A percentile compares a stretch with the other conserved stretches of the same genome.
Evolutionary conservation across 1,140 invertebrate genomes (phyloP).

Genomic region (Helicorthomorpha holstii): DNA sequence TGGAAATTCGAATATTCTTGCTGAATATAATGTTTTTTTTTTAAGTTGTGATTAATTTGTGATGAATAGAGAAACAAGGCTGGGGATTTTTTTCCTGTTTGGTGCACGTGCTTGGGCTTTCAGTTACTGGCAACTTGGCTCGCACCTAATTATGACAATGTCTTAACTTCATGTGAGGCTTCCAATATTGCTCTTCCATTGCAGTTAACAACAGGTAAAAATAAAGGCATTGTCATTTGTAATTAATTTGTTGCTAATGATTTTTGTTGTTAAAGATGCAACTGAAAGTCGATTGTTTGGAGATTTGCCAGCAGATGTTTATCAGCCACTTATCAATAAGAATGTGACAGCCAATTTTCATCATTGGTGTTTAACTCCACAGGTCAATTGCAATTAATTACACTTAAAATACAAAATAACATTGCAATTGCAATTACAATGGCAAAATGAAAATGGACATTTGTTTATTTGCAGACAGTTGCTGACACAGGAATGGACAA

Average conservation of each 20-base stretch:
- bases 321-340: constrained; percentile 35
- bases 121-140: constrained; percentile 50
- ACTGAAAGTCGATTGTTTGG: constrained; percentile 21
- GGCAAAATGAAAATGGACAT: not conserved
- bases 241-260: not conserved
- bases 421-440: constrained; percentile 8
- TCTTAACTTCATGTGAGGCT: constrained; percentile 39
- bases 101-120: constrained; percentile 78
- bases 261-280: not conserved
- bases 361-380: constrained; percentile 43
- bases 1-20: not conserved
- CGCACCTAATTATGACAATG: constrained; percentile 14
- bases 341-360: constrained; percentile 62
- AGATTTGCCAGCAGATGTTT: constrained; percentile 33
- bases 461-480: not conserved
- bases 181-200: constrained; percentile 40
- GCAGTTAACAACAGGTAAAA: constrained; percentile 28
- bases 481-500: not conserved
- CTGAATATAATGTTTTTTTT: not conserved
- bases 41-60: not conserved
- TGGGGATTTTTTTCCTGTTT: constrained; percentile 62
- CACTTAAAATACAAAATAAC: constrained; percentile 18
- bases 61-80: constrained; percentile 37
- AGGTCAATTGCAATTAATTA: not conserved
- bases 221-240: not conserved